Base-by-base conservation (phyloP, 2,888 invertebrate genomes). In the Catonia carolina region DNA sequence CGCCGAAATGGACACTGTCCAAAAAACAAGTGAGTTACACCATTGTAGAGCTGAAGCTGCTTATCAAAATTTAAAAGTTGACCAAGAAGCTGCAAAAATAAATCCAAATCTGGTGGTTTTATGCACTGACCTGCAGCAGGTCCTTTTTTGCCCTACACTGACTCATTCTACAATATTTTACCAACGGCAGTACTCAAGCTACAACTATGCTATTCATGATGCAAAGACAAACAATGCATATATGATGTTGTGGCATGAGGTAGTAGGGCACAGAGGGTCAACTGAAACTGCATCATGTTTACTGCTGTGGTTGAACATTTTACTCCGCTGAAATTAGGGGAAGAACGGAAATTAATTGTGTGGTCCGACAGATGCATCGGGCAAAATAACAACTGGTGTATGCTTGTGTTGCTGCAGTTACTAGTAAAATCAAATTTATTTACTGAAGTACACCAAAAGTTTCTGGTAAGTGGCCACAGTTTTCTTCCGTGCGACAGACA, bases 281-380 rank as follows among this genome's bases (percentile, higher is more conserved):
- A 33, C 45, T 8, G 45, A 54, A 54, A 12, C 47, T 18, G 2
- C 54, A 33, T 54, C 47, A 42, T 54, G 54, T 23, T 18, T 45
- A 8, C 36, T 45, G n/a, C 42, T 45, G n/a, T 54, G 47, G 20
- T 33, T 1, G n/a, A 33, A 33, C 5, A 54, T 35, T 15, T 54
- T 41, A 6, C 27, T 2, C 39, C 39, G 18, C 27, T 53, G 12
- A 17, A 22, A 14, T 12, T 2, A 53, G 45, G 45, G 17, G 58
- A 65, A 58, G 47, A 51, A 36, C 48, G 63, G 31, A 63, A 54
- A 10, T 49, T 66, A 18, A 53, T 60, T 35, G 27, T 65, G 42
- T 66, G 63, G 63, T 63, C 62, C 20, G 66, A 66, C 54, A 23
- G 63, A 55, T 66, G 62, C 52, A 54, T 60, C 12, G 63, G 61